These are phyloP conservation scores for Mystacides longicornis DNA, from an alignment of 2,888 invertebrate genomes.

Conservation along the genomic window DNA sequence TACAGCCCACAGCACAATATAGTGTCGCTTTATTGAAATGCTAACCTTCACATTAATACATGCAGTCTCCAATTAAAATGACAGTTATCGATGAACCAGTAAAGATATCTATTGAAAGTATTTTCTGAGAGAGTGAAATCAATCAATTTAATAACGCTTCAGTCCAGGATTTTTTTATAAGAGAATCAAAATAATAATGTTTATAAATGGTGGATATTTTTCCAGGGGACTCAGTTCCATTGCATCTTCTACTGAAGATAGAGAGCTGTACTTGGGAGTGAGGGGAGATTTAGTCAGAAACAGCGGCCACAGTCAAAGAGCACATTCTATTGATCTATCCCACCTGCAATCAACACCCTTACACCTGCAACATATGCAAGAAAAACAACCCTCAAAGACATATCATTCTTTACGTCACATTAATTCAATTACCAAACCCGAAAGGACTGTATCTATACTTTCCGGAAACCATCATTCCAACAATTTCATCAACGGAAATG, in stretches of 20 bases:
- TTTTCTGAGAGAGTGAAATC: too few species aligned
- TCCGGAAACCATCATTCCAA: constrained; percentile 30
- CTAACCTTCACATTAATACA: too few species aligned
- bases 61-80: too few species aligned
- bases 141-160: too few species aligned
- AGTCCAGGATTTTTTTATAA: too few species aligned
- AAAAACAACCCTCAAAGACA: constrained; percentile 31
- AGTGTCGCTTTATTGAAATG: too few species aligned
- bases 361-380: constrained; percentile 21
- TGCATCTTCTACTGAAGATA: constrained; percentile 55
- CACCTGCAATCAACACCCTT: constrained; percentile 26
- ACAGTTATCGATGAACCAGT: too few species aligned
- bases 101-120: too few species aligned
- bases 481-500: constrained; percentile 41
- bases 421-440: constrained; percentile 8
- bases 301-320: constrained; percentile 30
- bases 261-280: constrained; percentile 28
- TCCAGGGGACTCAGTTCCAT: constrained; percentile 56
- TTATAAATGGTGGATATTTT: too few species aligned
- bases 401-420: constrained; percentile 29
- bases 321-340: constrained; percentile 35
- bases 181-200: too few species aligned
- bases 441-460: constrained; percentile 30
- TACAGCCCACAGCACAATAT: too few species aligned
- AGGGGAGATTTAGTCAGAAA: constrained; percentile 19